Base-by-base conservation (phyloP, 1,140 invertebrate species). In the Brachionus sp. region DNA sequence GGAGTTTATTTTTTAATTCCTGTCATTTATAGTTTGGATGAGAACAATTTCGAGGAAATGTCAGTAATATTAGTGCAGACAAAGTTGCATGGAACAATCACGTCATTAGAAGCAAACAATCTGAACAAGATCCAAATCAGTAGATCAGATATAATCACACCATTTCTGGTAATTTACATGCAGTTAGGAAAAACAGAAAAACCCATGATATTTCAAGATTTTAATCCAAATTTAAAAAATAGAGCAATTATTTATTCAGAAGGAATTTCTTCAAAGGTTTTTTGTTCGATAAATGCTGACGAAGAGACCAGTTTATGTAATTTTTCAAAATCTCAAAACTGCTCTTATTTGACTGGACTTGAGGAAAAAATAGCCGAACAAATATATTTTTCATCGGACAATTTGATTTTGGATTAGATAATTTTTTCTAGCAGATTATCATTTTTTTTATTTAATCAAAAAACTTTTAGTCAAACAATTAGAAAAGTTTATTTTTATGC, bases 1-100 rank as follows among this genome's bases (percentile, higher is more conserved):
- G 70, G 16, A 13, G 39, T 75, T 23, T 37, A 46, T 12, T 75
- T 75, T 44, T n/a, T 75, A 44, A 75, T 75, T 10, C 70, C 70
- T 44, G 29, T 75, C 19, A 12, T 70, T n/a, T 70, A 70, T n/a
- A 70, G 70, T 75, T 25, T 75, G 3, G 13, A 75, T 44, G 39
- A 75, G 42, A 46, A 46, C 25, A 44, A 9, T 23, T 75, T 75
- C 13, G 70, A 75, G 1, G 3, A 42, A 75, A 75, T 75, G n/a
- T 44, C 39, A 33, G 37, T 10, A 1, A 75, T 75, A 19, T 9
- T 75, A 10, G 42, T 75, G 10, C 70, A 75, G 13, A 46, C 39
- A 42, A 70, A 70, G 6, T 37, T 70, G n/a, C 35, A 70, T 39
- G 12, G 1, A 70, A 70, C 12, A 39, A 37, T 16, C 12, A 70